Evolutionary conservation across 2,888 invertebrate genomes (phyloP), one percentile per base, ranked within the genome.

Genomic region (Euzetes globulus): DNA sequence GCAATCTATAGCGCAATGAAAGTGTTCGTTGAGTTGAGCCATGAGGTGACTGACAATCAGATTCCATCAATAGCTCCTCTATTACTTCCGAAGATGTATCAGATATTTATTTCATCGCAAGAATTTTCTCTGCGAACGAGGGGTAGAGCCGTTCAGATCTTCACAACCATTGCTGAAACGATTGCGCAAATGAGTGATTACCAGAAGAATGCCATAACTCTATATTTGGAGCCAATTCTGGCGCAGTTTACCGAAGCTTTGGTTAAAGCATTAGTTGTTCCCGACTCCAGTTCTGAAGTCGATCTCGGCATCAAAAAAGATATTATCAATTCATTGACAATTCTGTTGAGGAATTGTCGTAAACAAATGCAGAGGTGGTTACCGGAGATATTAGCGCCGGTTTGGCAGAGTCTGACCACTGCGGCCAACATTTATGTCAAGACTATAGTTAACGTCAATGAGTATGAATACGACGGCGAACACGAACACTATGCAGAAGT

Each of bases 1-100:
- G 82, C 88, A 1, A 88, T 89, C 27, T 88, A 89, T 81, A 89
- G 90, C 13, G 88, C 89, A 9, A 89, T 90, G 88, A 84, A 88
- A 80, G 88, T 89, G 4, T 58, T 80, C 78, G 71, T 78, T 78
- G 89, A 90, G 80, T 88, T 90, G 77, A 86, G 87, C 0, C 86
- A 88, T 77, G 89, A 89, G 80, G 85, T 89, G 5, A 85, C 86
- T 6, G 88, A 88, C 75, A 84, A 81, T 52, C 88, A 89, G 80
- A 86, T 89, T 78, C 85, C 87, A 9, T 86, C 87, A 78, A 86
- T 89, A 25, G 88, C 88, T 0, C 88, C 89, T 1, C 85, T 88
- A 13, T 87, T 90, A 65, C 79, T 90, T 17, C 88, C 88, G 27
- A 88, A 89, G 82, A 87, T 89, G 83, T 88, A 88, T 80, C 85